phyloP scores from a whole-genome alignment of 2,888 invertebrate species.

The Hypsopygia costalis region DNA sequence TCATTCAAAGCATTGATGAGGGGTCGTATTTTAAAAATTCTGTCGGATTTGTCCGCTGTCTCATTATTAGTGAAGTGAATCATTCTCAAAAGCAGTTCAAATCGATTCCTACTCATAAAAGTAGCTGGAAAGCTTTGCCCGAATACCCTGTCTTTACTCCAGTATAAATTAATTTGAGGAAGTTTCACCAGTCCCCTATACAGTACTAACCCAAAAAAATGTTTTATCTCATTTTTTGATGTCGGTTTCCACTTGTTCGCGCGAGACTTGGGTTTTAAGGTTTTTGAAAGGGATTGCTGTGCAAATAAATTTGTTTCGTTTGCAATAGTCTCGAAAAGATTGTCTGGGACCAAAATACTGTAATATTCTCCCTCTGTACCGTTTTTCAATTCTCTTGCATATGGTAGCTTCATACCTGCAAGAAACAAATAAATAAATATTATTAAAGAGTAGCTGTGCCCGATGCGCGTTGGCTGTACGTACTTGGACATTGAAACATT shows the following conservation, averaged over 20 bases:
- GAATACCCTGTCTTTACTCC: conserved; percentile 28
- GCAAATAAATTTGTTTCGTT: too few species aligned
- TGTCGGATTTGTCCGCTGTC: conserved; percentile 22
- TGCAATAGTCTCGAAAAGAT: too few species aligned
- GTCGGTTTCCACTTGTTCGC: conserved; percentile 31
- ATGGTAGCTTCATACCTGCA: too few species aligned
- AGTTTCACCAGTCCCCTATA: conserved; percentile 31
- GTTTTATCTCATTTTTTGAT: conserved; percentile 21
- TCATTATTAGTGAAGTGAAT: conserved; percentile 30
- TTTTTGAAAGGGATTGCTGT: too few species aligned
- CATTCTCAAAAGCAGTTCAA: conserved; percentile 26
- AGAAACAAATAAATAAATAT: too few species aligned
- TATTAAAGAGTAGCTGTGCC: too few species aligned
- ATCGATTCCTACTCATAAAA: conserved; percentile 30
- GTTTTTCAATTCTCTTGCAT: too few species aligned
- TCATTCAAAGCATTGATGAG: conserved; percentile 19
- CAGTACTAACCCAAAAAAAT: conserved; percentile 26
- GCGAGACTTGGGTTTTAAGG: too few species aligned
- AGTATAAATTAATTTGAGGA: conserved; percentile 27
- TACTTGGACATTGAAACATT: too few species aligned
- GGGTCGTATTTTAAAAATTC: conserved; percentile 28
- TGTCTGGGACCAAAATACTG: too few species aligned
- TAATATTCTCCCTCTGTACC: too few species aligned
- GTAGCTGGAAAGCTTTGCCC: conserved; percentile 26
- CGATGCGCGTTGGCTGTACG: too few species aligned